These are phyloP conservation scores for Apis laboriosa DNA, from an alignment of 1,140 invertebrate species.

Conservation along the genomic window DNA sequence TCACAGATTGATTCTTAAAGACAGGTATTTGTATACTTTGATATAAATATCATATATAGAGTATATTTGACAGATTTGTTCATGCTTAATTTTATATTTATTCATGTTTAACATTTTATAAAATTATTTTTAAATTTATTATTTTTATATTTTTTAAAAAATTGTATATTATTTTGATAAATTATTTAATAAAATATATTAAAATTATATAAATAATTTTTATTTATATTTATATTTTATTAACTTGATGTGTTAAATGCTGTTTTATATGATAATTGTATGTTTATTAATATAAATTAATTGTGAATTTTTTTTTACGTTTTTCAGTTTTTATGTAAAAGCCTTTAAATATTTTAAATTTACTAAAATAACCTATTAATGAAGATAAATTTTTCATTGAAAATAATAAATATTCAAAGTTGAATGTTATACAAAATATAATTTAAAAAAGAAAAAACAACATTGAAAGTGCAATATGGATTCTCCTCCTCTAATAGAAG, in stretches of 20 bases:
- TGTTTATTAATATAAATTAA: not conserved
- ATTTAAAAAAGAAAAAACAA: slow-evolving; percentile 26
- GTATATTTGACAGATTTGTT: not conserved
- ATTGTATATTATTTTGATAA: too few relatives aligned
- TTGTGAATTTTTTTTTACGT: not conserved
- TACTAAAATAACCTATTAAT: not conserved
- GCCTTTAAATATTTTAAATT: slow-evolving; percentile 10
- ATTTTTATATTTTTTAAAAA: too few relatives aligned
- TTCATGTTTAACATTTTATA: not conserved
- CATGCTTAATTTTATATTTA: too few relatives aligned
- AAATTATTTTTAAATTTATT: not conserved
- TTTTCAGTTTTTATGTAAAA: slow-evolving; percentile 19
- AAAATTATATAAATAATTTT: not conserved
- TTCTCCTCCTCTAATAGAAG: slow-evolving; percentile 71
- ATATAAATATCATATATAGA: not conserved
- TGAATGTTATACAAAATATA: not conserved
- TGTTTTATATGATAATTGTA: not conserved
- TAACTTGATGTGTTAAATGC: not conserved
- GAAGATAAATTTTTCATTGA: slow-evolving; percentile 20
- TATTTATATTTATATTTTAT: not conserved
- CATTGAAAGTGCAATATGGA: slow-evolving; percentile 69
- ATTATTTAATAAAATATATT: too few relatives aligned
- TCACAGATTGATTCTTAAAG: slow-evolving; percentile 13
- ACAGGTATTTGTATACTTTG: slow-evolving; percentile 45
- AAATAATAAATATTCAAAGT: not conserved